Percentiles rank a stretch among this genome's conserved stretches.
Evolutionary conservation across 2,113 vertebrate genomes (phyloP).

Genomic region (Xerus inauris): DNA sequence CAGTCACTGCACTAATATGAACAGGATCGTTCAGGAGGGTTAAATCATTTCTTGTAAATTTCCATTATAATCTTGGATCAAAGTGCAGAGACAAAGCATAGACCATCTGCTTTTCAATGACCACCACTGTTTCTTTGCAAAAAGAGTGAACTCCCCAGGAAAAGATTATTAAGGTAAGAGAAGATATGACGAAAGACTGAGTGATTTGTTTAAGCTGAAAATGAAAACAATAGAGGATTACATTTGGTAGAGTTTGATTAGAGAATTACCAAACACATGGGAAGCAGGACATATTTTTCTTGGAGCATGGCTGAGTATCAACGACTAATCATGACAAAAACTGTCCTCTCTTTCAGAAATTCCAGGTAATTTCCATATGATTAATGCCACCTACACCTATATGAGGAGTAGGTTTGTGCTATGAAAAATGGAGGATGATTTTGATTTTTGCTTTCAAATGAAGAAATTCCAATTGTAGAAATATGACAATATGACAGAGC

Average conservation of each 20-base stretch:
- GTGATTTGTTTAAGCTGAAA: neutral
- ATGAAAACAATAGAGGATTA: neutral
- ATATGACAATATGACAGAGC: neutral
- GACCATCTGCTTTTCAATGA: neutral
- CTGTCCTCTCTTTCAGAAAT: neutral
- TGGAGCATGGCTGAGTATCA: neutral
- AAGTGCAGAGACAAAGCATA: neutral
- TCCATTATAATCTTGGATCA: neutral
- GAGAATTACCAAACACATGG: neutral
- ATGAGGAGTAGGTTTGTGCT: neutral
- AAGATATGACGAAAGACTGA: neutral
- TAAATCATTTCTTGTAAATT: neutral
- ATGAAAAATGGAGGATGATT: neutral
- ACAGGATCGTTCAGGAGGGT: neutral
- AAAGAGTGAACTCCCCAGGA: neutral
- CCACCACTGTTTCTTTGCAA: neutral
- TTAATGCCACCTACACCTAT: neutral
- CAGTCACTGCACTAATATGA: neutral
- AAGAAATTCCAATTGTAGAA: slow-evolving; percentile 6
- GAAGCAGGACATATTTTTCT: neutral
- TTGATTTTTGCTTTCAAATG: neutral
- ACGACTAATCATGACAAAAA: neutral
- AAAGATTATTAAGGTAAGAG: neutral
- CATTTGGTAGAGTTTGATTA: neutral
- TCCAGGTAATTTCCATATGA: neutral